phyloP scores from a whole-genome alignment of 2,888 invertebrate species.

The Cephus runcator region DNA sequence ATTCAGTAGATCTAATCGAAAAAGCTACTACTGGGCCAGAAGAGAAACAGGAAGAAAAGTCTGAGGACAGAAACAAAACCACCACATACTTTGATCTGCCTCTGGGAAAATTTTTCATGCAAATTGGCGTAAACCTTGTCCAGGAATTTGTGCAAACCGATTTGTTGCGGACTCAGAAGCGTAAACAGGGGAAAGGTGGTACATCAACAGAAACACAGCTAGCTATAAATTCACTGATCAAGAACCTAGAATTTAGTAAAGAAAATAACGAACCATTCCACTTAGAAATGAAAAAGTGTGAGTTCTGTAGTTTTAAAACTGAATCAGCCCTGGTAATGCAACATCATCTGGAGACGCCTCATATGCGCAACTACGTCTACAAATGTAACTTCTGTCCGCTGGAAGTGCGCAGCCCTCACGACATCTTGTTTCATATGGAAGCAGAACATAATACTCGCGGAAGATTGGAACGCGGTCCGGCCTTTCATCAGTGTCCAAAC shows the following conservation, averaged over 20 bases:
- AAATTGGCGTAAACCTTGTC: conserved; percentile 89
- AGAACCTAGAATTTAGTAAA: conserved; percentile 87
- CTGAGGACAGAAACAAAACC: conserved; percentile 65
- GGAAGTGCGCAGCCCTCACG: conserved; percentile 85
- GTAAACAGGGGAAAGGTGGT: conserved; percentile 80
- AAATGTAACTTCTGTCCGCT: conserved; percentile 87
- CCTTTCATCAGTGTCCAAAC: conserved; percentile 91
- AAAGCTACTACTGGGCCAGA: conserved; percentile 20
- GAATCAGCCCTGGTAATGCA: conserved; percentile 86
- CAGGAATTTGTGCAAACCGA: conserved; percentile 96
- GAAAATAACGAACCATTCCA: conserved; percentile 85
- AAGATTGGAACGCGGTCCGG: conserved; percentile 84
- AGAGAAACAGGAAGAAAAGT: conserved; percentile 42
- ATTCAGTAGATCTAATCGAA: conserved; percentile 41
- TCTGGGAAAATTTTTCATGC: conserved; percentile 89
- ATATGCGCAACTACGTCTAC: conserved; percentile 88
- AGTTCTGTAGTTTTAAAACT: conserved; percentile 89
- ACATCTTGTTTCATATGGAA: conserved; percentile 92
- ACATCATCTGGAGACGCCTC: conserved; percentile 90
- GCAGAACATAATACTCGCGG: conserved; percentile 87
- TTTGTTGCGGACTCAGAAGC: conserved; percentile 85
- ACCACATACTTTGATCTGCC: conserved; percentile 87
- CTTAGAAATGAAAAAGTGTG: conserved; percentile 83
- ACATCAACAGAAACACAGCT: conserved; percentile 77
- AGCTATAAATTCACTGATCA: conserved; percentile 84